Evolutionary conservation across 2,888 invertebrate genomes (phyloP).

Genomic region (Gymnosoma rotundatum): DNA sequence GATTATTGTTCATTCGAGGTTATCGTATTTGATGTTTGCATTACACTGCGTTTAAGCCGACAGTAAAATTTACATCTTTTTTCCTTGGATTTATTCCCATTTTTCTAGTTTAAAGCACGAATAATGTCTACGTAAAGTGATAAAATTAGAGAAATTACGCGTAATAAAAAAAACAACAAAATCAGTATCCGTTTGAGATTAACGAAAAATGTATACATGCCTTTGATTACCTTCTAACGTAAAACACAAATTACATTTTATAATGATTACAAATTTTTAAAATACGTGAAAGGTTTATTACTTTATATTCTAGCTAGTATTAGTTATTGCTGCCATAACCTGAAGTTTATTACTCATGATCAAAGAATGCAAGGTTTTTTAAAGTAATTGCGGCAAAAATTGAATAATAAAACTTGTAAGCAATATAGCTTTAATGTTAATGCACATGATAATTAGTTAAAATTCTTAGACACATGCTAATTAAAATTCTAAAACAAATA

Average conservation of each 20-base stretch:
- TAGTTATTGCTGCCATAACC: slow-evolving; percentile 52
- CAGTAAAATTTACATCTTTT: no score
- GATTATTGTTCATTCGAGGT: no score
- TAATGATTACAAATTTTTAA: neutral
- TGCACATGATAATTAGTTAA: slow-evolving; percentile 60
- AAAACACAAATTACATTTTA: neutral
- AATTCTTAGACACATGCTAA: slow-evolving; percentile 39
- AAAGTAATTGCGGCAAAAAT: neutral
- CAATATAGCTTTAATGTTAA: slow-evolving; percentile 10
- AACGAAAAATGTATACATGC: neutral
- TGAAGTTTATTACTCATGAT: slow-evolving; percentile 54
- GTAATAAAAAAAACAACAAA: no score
- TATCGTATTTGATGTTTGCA: no score
- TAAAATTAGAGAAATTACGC: no score
- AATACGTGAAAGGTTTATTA: neutral
- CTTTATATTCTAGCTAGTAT: slow-evolving; percentile 34
- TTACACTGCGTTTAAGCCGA: no score
- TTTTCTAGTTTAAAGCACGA: no score
- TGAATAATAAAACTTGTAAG: slow-evolving; percentile 12
- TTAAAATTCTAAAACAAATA: slow-evolving; percentile 20
- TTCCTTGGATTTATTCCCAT: no score
- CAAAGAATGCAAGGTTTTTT: neutral
- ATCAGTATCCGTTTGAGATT: no score
- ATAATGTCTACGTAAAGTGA: no score
- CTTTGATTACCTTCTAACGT: neutral